Evolutionary conservation across 1,140 invertebrate genomes (phyloP).

Genomic region (Brachionus calyciflorus): DNA sequence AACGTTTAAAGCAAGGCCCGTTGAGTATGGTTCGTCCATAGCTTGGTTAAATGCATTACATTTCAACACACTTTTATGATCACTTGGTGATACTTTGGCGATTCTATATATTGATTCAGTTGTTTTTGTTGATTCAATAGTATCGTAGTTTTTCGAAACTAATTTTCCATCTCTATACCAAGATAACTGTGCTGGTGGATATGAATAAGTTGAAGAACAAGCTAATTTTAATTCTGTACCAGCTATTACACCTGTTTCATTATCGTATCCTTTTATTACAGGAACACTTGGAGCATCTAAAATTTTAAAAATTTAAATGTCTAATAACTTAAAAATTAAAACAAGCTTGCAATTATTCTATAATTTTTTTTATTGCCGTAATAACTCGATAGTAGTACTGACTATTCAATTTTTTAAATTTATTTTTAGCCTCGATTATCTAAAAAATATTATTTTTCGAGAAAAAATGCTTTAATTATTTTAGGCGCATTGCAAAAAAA

Average conservation of each 20-base stretch:
- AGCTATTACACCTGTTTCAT: background rate
- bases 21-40: slow-evolving; percentile 30
- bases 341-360: too few species aligned
- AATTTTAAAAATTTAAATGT: too few species aligned
- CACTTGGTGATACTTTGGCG: slow-evolving; percentile 1
- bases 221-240: slow-evolving; percentile 10
- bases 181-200: slow-evolving; percentile 27
- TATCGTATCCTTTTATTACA: slow-evolving; percentile 13
- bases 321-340: too few species aligned
- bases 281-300: slow-evolving; percentile 38
- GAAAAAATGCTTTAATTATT: too few species aligned
- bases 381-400: too few species aligned
- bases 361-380: too few species aligned
- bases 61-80: slow-evolving; percentile 21
- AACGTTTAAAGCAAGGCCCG: slow-evolving; percentile 10
- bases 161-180: slow-evolving; percentile 42
- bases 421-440: too few species aligned
- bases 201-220: slow-evolving; percentile 10
- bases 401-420: too few species aligned
- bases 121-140: background rate
- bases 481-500: too few species aligned
- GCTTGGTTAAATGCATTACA: slow-evolving; percentile 40
- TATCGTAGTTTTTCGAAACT: slow-evolving; percentile 36
- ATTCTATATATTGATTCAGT: slow-evolving; percentile 32
- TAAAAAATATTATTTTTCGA: too few species aligned